These are phyloP conservation scores for Ptychobarbus kaznakovi DNA, from an alignment of 2,797 vertebrate species.

Conservation along the genomic window DNA sequence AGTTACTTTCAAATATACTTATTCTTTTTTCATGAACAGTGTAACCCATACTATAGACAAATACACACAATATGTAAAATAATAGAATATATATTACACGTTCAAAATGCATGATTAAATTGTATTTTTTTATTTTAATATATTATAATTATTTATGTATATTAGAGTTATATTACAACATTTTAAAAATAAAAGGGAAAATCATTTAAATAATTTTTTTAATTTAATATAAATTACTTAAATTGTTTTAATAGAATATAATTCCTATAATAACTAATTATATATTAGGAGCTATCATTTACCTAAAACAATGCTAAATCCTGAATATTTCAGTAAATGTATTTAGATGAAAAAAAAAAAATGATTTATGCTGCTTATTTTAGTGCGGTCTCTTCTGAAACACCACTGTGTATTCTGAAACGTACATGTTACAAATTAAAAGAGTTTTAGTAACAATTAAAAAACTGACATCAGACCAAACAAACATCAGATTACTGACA, in stretches of 20 bases:
- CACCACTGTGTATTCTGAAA: background rate
- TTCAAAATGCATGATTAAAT: background rate
- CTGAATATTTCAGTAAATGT: too few species aligned
- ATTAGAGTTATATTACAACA: too few species aligned
- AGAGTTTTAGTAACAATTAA: background rate
- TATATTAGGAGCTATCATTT: too few species aligned
- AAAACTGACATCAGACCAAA: background rate
- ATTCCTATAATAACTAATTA: too few species aligned
- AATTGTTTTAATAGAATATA: too few species aligned
- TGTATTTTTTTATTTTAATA: background rate
- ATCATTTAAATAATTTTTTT: too few species aligned
- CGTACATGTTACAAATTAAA: background rate
- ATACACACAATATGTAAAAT: background rate
- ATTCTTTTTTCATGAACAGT: background rate
- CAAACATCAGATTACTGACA: background rate
- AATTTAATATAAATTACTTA: too few species aligned
- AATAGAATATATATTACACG: background rate
- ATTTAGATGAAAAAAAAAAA: background rate
- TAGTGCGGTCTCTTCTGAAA: background rate
- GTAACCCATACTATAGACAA: background rate
- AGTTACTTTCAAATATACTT: background rate
- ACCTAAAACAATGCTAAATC: too few species aligned
- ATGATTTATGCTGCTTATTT: background rate
- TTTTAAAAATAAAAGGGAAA: too few species aligned
- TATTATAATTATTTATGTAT: too few species aligned